Conservation (phyloP, 2,797 vertebrate species). For the Crenuchus spilurus region DNA sequence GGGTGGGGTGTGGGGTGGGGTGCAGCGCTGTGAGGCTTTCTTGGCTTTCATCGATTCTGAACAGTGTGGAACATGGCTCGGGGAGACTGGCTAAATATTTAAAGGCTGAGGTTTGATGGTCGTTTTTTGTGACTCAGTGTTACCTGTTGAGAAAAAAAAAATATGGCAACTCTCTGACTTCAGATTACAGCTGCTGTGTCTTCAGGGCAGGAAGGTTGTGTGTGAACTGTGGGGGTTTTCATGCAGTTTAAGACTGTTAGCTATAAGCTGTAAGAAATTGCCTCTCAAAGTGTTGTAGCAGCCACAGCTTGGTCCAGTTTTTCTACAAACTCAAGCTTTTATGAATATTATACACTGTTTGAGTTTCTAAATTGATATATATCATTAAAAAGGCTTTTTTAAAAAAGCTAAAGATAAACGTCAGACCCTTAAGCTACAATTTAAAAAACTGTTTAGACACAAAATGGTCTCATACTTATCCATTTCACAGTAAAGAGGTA, state of each 20-base stretch:
- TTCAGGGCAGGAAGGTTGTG: slow-evolving; percentile 19
- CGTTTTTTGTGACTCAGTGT: slow-evolving; percentile 40
- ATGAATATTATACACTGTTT: not conserved
- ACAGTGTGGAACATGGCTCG: slow-evolving; percentile 37
- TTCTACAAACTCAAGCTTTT: not conserved
- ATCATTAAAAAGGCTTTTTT: not conserved
- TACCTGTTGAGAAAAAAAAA: slow-evolving; percentile 24
- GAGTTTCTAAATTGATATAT: not conserved
- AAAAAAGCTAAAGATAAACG: not conserved
- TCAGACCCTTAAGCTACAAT: not conserved
- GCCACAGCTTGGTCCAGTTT: no score
- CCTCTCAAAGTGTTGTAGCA: not conserved
- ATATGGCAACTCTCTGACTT: slow-evolving; percentile 6
- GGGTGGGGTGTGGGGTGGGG: slow-evolving; percentile 34
- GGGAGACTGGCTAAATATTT: slow-evolving; percentile 47
- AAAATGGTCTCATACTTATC: not conserved
- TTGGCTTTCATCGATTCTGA: slow-evolving; percentile 40
- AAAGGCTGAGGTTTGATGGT: slow-evolving; percentile 42
- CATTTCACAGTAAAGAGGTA: not conserved
- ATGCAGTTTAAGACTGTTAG: slow-evolving; percentile 12
- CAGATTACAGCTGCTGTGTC: slow-evolving; percentile 27
- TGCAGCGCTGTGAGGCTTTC: slow-evolving; percentile 34
- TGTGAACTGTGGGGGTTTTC: slow-evolving; percentile 4
- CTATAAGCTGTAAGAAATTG: not conserved
- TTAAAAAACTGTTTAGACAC: not conserved